Percentiles rank a stretch among this genome's conserved stretches.
These are phyloP conservation scores for Campoplex nolae DNA, from an alignment of 2,888 invertebrate species.

Conservation along the genomic window DNA sequence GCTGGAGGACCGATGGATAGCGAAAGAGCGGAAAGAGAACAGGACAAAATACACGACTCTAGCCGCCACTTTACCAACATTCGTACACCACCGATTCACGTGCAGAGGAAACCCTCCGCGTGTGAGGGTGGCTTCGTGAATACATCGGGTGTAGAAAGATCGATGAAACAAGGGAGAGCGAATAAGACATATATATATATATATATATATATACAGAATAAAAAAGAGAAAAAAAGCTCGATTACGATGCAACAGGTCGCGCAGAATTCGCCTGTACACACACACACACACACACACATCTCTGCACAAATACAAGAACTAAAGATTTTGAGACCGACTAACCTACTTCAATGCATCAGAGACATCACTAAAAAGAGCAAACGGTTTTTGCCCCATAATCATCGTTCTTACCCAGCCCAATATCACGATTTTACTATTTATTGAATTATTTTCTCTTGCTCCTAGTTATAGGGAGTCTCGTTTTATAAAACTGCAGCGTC, in stretches of 20 bases:
- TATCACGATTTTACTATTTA: neutral
- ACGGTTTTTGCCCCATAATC: neutral
- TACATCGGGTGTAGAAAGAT: conserved; percentile 5
- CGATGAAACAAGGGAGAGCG: conserved; percentile 52
- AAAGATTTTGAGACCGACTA: conserved; percentile 60
- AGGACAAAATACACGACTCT: conserved; percentile 2
- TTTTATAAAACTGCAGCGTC: no score
- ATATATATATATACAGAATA: neutral
- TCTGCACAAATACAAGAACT: neutral
- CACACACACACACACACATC: no score
- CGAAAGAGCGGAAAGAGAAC: neutral
- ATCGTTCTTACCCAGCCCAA: neutral
- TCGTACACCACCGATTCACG: neutral
- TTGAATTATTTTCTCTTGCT: no score
- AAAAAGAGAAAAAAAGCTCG: conserved; percentile 42
- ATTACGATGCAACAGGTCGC: conserved; percentile 70
- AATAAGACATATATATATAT: neutral
- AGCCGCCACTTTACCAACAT: neutral
- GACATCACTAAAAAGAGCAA: neutral
- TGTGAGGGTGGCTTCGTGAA: neutral
- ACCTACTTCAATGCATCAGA: conserved; percentile 44
- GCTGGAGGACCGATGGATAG: neutral
- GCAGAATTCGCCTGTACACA: conserved; percentile 30
- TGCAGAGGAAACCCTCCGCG: neutral
- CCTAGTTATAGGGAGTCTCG: no score